Evolutionary conservation across 2,113 vertebrate genomes (phyloP), one percentile per base, ranked within the genome.

Genomic region (Eidolon helvum): DNA sequence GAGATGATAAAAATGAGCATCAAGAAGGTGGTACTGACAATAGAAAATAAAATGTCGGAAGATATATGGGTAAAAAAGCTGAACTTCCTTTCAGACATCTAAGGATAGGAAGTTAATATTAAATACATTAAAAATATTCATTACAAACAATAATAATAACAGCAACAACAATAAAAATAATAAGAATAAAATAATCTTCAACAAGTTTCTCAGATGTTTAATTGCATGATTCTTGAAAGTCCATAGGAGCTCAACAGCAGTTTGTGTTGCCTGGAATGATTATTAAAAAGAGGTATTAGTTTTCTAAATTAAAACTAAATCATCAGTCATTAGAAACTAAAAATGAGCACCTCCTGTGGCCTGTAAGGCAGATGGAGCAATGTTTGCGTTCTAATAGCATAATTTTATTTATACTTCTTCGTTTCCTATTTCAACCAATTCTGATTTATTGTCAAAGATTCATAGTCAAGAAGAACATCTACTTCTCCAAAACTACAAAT

Each of bases 181-280:
- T 35, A 66, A 83, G 4, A 84, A 91, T 85, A 45, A 87, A 96
- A 85, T 87, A 40, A 61, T 95, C 85, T 82, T 96, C 82, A 90
- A 74, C 30, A 90, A 50, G 75, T 16, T 66, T 91, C 72, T 88
- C 66, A 69, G 88, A 65, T 15, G 19, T 89, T 84, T 33, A 79
- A 57, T 95, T 86, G 55, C 77, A 86, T 74, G 78, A 97, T 96
- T 74, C 93, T 75, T 74, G 38, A 90, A 55, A 90, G 28, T 94
- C 55, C 61, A 69, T 3, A 74, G 63, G 71, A 74, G 40, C 30
- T 98, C 83, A 97, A 59, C 8, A 97, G 93, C 93, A 98, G 92
- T 98, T 97, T 87, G 96, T 74, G 66, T 97, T 97, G 53, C 97
- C 97, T 98, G 35, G 19, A 94, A 91, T 35, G n/a, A 94, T 77